A percentile compares a stretch with the other conserved stretches of the same genome.
Conservation (phyloP, 2,888 invertebrate species). For the Schrankia costaestrigalis region DNA sequence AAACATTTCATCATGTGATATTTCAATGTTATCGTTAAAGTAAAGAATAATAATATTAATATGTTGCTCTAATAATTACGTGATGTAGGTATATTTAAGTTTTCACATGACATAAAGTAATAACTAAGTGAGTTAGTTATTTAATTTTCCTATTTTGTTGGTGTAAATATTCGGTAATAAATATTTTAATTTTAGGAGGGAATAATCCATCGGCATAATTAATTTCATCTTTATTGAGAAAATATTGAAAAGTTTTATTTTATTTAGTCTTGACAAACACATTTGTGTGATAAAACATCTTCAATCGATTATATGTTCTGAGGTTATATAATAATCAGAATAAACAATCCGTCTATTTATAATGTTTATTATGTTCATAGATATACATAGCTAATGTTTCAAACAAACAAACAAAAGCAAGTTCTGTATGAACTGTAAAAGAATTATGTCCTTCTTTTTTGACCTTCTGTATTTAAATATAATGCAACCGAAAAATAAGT, state of each 20-base stretch:
- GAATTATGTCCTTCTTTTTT: no score
- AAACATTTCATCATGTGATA: constrained; percentile 77
- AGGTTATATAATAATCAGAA: constrained; percentile 5
- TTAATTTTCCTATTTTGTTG: constrained; percentile 52
- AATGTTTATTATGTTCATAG: constrained; percentile 5
- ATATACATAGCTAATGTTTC: no score
- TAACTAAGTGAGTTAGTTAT: constrained; percentile 41
- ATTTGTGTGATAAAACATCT: constrained; percentile 5
- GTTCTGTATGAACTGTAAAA: no score
- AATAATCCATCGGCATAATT: constrained; percentile 21
- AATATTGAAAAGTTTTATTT: constrained; percentile 12
- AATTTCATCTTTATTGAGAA: constrained; percentile 23
- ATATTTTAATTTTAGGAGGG: constrained; percentile 30
- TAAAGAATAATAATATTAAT: constrained; percentile 63
- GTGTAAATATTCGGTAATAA: constrained; percentile 55
- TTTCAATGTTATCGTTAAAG: constrained; percentile 77
- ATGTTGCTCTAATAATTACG: constrained; percentile 59
- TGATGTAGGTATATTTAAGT: constrained; percentile 58
- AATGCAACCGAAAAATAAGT: no score
- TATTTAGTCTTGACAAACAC: constrained; percentile 4
- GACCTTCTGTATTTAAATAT: no score
- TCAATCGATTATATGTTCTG: constrained; percentile 5
- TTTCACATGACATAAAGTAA: constrained; percentile 65
- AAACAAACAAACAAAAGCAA: no score
- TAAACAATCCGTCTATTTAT: constrained; percentile 7